A percentile compares a stretch with the other conserved stretches of the same genome.
Conservation (phyloP, 2,113 vertebrate genomes). For the Turnix velox region DNA sequence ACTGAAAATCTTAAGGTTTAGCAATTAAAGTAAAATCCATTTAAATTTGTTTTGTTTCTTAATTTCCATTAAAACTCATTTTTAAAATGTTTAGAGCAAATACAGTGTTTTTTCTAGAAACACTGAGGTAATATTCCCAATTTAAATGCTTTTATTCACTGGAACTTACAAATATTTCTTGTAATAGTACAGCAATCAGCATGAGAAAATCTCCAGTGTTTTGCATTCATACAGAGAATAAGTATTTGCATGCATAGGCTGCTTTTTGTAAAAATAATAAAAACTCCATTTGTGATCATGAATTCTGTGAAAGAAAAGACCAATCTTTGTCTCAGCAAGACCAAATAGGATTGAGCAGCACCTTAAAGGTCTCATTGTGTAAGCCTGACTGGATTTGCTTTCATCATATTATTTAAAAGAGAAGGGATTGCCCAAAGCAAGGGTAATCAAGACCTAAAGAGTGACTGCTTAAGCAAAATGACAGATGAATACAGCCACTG, state of each 20-base stretch:
- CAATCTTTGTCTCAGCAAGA: conserved; percentile 22
- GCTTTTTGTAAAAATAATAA: not conserved
- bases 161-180: not conserved
- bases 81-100: not conserved
- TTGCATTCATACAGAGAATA: not conserved
- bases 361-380: conserved; percentile 49
- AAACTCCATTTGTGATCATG: not conserved
- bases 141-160: not conserved
- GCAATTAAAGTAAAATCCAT: not conserved
- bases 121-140: not conserved
- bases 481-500: conserved; percentile 2
- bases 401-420: conserved; percentile 26
- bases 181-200: not conserved
- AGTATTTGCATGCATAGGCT: not conserved
- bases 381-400: conserved; percentile 41
- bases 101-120: not conserved
- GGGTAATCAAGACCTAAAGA: conserved; percentile 49
- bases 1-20: not conserved
- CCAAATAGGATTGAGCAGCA: not conserved
- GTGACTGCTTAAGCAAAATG: conserved; percentile 40
- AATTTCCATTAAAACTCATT: not conserved
- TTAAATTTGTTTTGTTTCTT: not conserved
- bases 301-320: not conserved
- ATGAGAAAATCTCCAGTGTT: not conserved
- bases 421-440: conserved; percentile 54